Evolutionary conservation across 2,888 invertebrate genomes (phyloP), one percentile per base, ranked within the genome.

Genomic region (Melitaea athalia): DNA sequence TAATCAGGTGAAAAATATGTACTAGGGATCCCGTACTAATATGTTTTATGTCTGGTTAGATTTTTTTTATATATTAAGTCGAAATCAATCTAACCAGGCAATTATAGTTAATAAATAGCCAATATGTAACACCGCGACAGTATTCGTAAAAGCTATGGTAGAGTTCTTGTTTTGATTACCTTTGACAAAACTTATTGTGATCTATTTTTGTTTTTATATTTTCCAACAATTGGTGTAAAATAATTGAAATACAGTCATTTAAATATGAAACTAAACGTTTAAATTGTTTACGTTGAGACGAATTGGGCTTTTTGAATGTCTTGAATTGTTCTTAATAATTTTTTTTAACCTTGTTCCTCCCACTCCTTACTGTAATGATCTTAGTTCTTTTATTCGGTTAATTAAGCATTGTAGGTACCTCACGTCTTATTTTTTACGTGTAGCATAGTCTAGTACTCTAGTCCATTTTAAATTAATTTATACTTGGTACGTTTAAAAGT

Each of bases 341-440:
- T 14, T 14, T 47, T 49, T 49, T n/a, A 49, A 49, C 47, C 47
- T 49, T 49, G 47, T 49, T n/a, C 47, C n/a, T 49, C 47, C 47
- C 47, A 49, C 47, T 49, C 47, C n/a, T 49, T 49, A n/a, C 11
- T 47, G 45, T 5, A 1, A 47, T 12, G 14, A 0, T 47, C 14
- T 4, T 49, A 49, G 5, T 49, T n/a, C n/a, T 49, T 49, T 14
- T n/a, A 49, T 38, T 38, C 38, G 2, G 38, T 50, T 17, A 17
- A 15, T 17, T 50, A 50, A 50, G 11, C 50, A 50, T 10, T 17
- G 17, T n/a, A n/a, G n/a, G n/a, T 17, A 17, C 15, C 17, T 50
- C 6, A 50, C 15, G 11, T 50, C 4, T 38, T 7, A 3, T 38
- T 38, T 38, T 38, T 7, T 7, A 38, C 38, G 6, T 38, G 38